phyloP scores from a whole-genome alignment of 2,888 invertebrate species.

The Nematopogon swammerdamellus region DNA sequence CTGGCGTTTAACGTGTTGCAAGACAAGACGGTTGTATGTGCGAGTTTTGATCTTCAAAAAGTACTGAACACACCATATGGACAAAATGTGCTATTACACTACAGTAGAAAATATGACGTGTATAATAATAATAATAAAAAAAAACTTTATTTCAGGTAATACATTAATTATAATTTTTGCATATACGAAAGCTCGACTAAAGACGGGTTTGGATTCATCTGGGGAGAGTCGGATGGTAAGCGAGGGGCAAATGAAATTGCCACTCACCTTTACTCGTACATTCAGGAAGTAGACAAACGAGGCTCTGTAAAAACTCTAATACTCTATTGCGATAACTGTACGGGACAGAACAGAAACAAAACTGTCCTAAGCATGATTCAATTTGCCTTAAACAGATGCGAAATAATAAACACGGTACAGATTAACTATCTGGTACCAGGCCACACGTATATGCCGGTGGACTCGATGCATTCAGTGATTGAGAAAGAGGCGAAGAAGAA shows the following conservation, averaged over 20 bases:
- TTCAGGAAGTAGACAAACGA: constrained; percentile 6
- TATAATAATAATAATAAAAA: too few relatives aligned
- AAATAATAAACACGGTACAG: constrained; percentile 13
- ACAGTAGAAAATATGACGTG: neutral
- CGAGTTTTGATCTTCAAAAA: too few relatives aligned
- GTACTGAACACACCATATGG: neutral
- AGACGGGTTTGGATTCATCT: neutral
- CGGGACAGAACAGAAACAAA: constrained; percentile 14
- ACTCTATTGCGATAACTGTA: constrained; percentile 12
- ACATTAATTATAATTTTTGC: too few relatives aligned
- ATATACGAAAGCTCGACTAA: neutral
- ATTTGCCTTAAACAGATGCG: constrained; percentile 12
- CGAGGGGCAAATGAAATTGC: neutral
- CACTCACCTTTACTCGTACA: neutral
- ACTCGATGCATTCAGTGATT: constrained; percentile 14
- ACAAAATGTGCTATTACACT: neutral
- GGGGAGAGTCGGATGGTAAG: neutral
- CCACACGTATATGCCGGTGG: constrained; percentile 20
- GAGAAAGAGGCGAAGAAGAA: constrained; percentile 14
- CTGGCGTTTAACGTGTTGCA: constrained; percentile 1
- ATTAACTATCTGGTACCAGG: constrained; percentile 19
- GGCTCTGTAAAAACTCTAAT: constrained; percentile 6
- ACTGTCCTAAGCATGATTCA: constrained; percentile 10
- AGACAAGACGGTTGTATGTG: neutral
- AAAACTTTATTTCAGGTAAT: too few relatives aligned